phyloP scores from a whole-genome alignment of 2,888 invertebrate genomes.

The Branchipolynoe longqiensis region DNA sequence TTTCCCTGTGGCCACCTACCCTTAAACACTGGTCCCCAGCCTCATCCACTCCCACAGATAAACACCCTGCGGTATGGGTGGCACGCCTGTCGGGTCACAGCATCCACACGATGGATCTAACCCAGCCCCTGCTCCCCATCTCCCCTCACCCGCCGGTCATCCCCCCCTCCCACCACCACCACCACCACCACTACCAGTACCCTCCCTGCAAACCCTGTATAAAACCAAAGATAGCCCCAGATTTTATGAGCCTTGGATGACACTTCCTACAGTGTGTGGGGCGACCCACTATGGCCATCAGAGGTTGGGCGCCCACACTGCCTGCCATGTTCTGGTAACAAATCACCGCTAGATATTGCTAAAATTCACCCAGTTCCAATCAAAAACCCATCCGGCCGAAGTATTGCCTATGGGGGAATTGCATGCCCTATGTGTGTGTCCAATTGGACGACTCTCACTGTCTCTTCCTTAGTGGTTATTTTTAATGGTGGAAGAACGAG shows the following conservation, averaged over 20 bases:
- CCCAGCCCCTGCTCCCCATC: neutral
- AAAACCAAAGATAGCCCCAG: slow-evolving; percentile 40
- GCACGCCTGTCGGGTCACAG: slow-evolving; percentile 25
- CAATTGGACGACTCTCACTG: too few species aligned
- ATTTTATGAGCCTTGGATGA: slow-evolving; percentile 43
- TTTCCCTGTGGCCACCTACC: too few species aligned
- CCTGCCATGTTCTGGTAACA: too few species aligned
- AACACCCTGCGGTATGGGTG: slow-evolving; percentile 15
- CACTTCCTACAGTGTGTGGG: neutral
- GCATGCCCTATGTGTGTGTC: too few species aligned
- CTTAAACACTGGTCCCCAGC: slow-evolving; percentile 12
- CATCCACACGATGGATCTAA: neutral
- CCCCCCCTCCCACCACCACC: neutral
- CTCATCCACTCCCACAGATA: slow-evolving; percentile 44
- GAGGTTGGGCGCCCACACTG: too few species aligned
- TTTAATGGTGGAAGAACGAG: too few species aligned
- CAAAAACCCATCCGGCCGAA: too few species aligned
- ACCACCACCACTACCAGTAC: neutral
- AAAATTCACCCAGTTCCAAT: too few species aligned
- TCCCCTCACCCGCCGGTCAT: neutral
- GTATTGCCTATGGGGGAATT: too few species aligned
- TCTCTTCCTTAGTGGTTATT: too few species aligned
- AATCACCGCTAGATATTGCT: too few species aligned
- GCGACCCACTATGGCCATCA: too few species aligned
- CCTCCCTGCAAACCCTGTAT: slow-evolving; percentile 3